Evolutionary conservation across 2,888 invertebrate species (phyloP), one percentile per base, ranked within the genome.

Genomic region (Calameuta filiformis): DNA sequence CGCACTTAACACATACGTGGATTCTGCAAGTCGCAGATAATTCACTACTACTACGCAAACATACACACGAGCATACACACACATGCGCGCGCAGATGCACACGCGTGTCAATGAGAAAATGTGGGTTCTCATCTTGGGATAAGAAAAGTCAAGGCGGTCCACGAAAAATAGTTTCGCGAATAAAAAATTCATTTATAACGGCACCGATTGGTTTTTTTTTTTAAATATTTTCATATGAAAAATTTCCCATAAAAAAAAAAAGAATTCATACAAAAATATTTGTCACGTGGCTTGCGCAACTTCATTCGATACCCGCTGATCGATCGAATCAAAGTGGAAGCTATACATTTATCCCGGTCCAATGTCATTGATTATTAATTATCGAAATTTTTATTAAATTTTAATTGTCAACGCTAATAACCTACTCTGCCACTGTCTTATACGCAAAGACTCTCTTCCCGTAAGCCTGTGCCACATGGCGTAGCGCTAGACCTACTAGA

Each of bases 81-180:
- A 73, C 68, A 75, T 76, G 77, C 79, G 78, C 79, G 75, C 78
- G 73, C 73, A 79, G 74, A 34, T 30, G 30, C 74, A 82, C 82
- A 82, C 80, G 82, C 84, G 78, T 78, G 83, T 85, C 83, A 86
- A 84, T 84, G 83, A 86, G 84, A 84, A 87, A 87, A 82, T 85
- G 83, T 83, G 83, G 88, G 87, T 87, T 87, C 88, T 88, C 88
- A 87, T 85, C 80, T 77, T 69, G 77, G 30, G 11, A 71, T 31
- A 23, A 56, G 23, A 56, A 56, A 30, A 30, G 35, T 34, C 11
- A 23, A 12, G 4, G 11, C 34, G 9, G 68, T 71, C 71, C 56
- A 23, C 0, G 23, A 56, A 2, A 56, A 56, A 56, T 56, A 23
- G 9, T 23, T 56, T 23, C 1, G 56, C 9, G 56, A 56, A 23